Evolutionary conservation across 1,140 invertebrate genomes (phyloP).

Genomic region (Neelides sp.): DNA sequence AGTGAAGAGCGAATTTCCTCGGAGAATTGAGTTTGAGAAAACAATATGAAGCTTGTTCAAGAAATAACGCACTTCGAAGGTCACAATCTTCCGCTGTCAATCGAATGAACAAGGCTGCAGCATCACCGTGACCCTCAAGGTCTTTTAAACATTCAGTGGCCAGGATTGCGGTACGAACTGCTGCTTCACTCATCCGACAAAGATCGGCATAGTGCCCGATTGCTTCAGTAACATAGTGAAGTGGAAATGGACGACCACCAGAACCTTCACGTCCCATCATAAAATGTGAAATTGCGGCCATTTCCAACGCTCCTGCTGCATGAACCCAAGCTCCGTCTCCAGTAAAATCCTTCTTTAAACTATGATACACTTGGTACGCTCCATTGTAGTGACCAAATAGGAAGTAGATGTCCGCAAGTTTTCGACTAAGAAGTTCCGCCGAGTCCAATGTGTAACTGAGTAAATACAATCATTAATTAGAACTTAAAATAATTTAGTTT

Average conservation of each 20-base stretch:
- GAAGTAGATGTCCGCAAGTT: constrained; percentile 88
- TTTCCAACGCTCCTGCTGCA: constrained; percentile 88
- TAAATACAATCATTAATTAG: constrained; percentile 3
- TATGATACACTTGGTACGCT: constrained; percentile 87
- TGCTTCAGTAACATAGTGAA: constrained; percentile 84
- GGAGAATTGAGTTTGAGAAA: constrained; percentile 58
- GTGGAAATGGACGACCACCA: constrained; percentile 38
- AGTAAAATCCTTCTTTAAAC: constrained; percentile 89
- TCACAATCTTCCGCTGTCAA: constrained; percentile 93
- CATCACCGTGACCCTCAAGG: constrained; percentile 56
- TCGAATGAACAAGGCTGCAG: constrained; percentile 81
- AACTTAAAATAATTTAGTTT: not conserved
- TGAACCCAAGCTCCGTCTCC: constrained; percentile 93
- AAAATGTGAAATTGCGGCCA: constrained; percentile 84
- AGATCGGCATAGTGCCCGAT: constrained; percentile 77
- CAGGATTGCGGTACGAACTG: constrained; percentile 23
- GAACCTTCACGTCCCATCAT: constrained; percentile 62
- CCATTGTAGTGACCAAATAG: constrained; percentile 87
- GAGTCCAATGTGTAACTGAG: constrained; percentile 72
- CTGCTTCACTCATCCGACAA: constrained; percentile 49
- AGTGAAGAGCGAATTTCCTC: constrained; percentile 94
- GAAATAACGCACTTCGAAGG: constrained; percentile 70
- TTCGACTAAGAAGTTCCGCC: constrained; percentile 79
- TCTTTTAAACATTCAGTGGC: constrained; percentile 23
- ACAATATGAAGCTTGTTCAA: constrained; percentile 91